Conservation (phyloP, 2,113 vertebrate genomes). For the Corythaixoides concolor region DNA sequence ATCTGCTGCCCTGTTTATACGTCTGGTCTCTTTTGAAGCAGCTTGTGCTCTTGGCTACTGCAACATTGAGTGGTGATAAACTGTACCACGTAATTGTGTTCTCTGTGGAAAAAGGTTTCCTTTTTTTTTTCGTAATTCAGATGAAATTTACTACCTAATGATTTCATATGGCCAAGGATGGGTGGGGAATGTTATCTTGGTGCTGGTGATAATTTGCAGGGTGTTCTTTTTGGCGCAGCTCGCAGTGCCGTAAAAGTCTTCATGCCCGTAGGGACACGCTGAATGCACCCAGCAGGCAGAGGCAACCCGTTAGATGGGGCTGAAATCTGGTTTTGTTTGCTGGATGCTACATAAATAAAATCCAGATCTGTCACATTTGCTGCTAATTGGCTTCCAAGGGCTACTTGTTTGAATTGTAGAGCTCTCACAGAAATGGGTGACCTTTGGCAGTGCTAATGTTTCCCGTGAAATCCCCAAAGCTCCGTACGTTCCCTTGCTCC, state of each 20-base stretch:
- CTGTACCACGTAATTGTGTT: background rate
- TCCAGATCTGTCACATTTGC: slow-evolving; percentile 54
- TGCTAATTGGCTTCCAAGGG: slow-evolving; percentile 61
- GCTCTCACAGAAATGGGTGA: slow-evolving; percentile 59
- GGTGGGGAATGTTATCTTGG: background rate
- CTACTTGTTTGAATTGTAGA: slow-evolving; percentile 59
- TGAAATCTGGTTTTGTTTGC: slow-evolving; percentile 47
- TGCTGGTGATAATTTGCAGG: background rate
- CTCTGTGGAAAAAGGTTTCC: background rate
- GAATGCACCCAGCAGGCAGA: background rate
- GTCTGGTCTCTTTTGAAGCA: slow-evolving; percentile 1
- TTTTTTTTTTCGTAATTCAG: background rate
- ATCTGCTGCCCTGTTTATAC: background rate
- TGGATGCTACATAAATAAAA: slow-evolving; percentile 63
- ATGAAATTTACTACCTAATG: background rate
- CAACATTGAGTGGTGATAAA: slow-evolving; percentile 43
- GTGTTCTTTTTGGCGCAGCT: background rate
- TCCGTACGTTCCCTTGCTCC: slow-evolving; percentile 9
- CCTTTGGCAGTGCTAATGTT: slow-evolving; percentile 66
- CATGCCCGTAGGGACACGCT: rapidly evolving
- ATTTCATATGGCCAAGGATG: background rate
- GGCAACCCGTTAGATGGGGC: background rate
- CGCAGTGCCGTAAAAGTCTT: background rate
- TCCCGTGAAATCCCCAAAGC: slow-evolving; percentile 67
- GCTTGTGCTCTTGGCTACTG: background rate